Base-by-base conservation (phyloP, 1,140 invertebrate genomes). In the Eumeta japonica region DNA sequence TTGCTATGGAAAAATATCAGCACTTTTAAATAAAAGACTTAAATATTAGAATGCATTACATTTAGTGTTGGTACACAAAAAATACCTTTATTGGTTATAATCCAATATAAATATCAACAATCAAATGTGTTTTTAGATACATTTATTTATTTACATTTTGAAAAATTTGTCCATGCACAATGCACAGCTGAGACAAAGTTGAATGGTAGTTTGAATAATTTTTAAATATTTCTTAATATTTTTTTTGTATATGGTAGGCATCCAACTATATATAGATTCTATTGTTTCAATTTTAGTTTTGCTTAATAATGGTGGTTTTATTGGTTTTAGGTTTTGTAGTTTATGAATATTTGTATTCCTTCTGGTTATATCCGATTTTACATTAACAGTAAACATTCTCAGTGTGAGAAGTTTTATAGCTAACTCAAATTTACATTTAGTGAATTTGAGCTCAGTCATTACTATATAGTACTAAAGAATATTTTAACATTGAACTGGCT, bases 321-420 rank as follows among this genome's bases (percentile, higher is more conserved):
- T 7, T 15, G 16, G 14, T 3, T 31, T 31, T 31, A 16, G 29
- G 16, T 12, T 31, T 5, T 16, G 3, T 15, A 12, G 10, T 15
- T 15, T 31, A 13, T 31, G 14, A 11, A 12, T 16, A 13, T 31
- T 31, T 15, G 14, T 31, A 12, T 31, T 12, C 10, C 29, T 31
- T 31, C 11, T 12, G 10, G 29, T 31, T 31, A 3, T 31, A 15
- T 31, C 13, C 13, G 29, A 10, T 31, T 31, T 31, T 31, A 31
- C 9, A 14, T 31, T 4, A 31, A 31, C 16, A 15, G 9, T 31
- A 31, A 3, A 10, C 4, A 15, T 31, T 3, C 29, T 31, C 29
- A 15, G 29, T 31, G 10, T 31, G 13, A 3, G 29, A 31, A 12
- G 14, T 2, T 31, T 13, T 31, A 10, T 31, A 29, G 28, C 28